Percentiles rank a stretch among this genome's conserved stretches.
Conservation (phyloP, 2,113 vertebrate genomes). For the Neogale vison region DNA sequence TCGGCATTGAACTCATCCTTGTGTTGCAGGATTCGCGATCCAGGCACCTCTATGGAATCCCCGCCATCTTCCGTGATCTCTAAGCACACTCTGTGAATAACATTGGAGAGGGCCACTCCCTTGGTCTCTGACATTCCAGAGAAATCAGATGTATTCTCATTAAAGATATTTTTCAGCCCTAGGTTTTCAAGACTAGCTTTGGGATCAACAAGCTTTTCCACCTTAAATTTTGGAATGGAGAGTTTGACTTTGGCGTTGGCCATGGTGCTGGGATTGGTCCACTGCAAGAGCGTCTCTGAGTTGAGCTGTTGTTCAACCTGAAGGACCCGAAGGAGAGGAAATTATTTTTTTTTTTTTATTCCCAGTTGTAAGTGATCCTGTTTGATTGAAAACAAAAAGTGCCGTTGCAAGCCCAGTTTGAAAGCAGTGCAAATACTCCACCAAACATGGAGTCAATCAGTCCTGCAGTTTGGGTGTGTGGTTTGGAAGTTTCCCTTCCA, state of each 20-base stretch:
- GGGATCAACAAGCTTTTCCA: conserved; percentile 83
- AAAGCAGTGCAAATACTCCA: background rate
- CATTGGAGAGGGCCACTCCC: conserved; percentile 84
- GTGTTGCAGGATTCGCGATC: conserved; percentile 87
- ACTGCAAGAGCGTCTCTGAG: conserved; percentile 81
- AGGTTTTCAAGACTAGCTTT: conserved; percentile 84
- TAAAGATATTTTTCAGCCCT: conserved; percentile 85
- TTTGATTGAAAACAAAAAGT: background rate
- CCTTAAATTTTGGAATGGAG: conserved; percentile 87
- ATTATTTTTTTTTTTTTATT: background rate
- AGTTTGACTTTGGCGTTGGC: conserved; percentile 89
- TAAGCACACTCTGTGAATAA: conserved; percentile 85
- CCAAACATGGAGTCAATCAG: background rate
- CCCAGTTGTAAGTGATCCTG: background rate
- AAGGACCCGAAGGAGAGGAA: conserved; percentile 42
- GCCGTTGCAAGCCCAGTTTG: background rate
- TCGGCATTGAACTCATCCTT: conserved; percentile 87
- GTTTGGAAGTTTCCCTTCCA: background rate
- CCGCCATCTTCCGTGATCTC: conserved; percentile 87
- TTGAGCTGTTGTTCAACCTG: conserved; percentile 87
- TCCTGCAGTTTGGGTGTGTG: background rate
- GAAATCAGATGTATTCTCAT: conserved; percentile 84
- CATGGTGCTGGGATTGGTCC: conserved; percentile 89
- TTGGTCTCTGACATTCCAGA: conserved; percentile 87
- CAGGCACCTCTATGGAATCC: conserved; percentile 85